These are phyloP conservation scores for Parapsyche elsis DNA, from an alignment of 1,140 invertebrate genomes.

Conservation along the genomic window DNA sequence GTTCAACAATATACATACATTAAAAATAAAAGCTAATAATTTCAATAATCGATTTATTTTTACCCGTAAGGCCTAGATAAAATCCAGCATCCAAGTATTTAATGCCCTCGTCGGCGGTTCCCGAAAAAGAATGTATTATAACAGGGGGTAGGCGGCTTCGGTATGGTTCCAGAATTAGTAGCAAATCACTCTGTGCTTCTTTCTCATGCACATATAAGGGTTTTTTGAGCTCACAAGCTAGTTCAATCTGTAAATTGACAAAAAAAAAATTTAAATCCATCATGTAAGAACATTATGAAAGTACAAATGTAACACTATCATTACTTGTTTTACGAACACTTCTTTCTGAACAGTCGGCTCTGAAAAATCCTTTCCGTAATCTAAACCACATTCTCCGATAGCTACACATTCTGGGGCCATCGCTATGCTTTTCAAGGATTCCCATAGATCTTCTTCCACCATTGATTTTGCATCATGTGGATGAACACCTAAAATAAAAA, in stretches of 20 bases:
- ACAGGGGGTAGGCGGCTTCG: constrained; percentile 78
- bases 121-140: constrained; percentile 94
- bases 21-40: constrained; percentile 19
- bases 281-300: too few relatives aligned
- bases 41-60: not conserved
- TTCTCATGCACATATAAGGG: constrained; percentile 93
- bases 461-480: constrained; percentile 96
- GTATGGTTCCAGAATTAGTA: constrained; percentile 65
- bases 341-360: constrained; percentile 86
- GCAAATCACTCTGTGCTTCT: constrained; percentile 87
- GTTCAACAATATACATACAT: constrained; percentile 43
- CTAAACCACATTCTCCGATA: constrained; percentile 92
- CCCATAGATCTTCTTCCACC: constrained; percentile 79
- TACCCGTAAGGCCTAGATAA: constrained; percentile 87
- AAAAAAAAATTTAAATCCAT: constrained; percentile 47
- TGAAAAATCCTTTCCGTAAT: constrained; percentile 95
- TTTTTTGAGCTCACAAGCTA: constrained; percentile 88
- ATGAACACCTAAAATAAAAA: constrained; percentile 78
- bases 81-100: constrained; percentile 89
- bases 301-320: constrained; percentile 9
- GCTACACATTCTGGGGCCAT: constrained; percentile 91
- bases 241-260: constrained; percentile 77
- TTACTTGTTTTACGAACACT: constrained; percentile 90
- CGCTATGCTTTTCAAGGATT: constrained; percentile 78
- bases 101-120: constrained; percentile 85